Base-by-base conservation (phyloP, 2,113 vertebrate species). In the Athene noctua region DNA sequence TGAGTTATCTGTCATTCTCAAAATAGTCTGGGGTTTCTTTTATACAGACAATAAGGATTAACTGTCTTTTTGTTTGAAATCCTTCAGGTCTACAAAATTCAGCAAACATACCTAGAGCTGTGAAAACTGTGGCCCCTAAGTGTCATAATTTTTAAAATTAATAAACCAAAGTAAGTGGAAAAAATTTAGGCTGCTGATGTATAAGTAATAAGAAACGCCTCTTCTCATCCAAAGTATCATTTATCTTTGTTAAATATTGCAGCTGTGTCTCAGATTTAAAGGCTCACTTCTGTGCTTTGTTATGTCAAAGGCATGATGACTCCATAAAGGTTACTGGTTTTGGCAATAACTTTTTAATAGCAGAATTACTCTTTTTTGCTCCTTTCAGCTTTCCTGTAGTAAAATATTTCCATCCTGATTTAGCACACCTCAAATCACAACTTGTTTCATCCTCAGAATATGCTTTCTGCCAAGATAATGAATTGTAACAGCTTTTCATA, bases 221-320 rank as follows among this genome's bases (percentile, higher is more conserved):
- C n/a, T 90, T 89, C 59, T 89, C 67, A 86, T 92, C 73, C 44
- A 55, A 34, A 67, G 22, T 47, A 82, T 96, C 47, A 71, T 96
- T 95, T 97, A 40, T 97, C 93, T 93, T 90, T 95, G 71, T 95
- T 96, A 96, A 95, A 95, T 44, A 94, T 32, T 61, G 75, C 10
- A 3, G 38, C 2, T 2, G 49, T 88, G 34, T 89, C 86, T 89
- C 54, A 55, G 42, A 78, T n/a, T 58, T 80, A 87, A 92, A 94
- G 36, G 6, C 26, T 71, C 58, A 80, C 51, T 38, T 22, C 47
- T 85, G 63, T 91, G 29, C 15, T 86, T 90, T 91, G 61, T 17
- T 86, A 86, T 94, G 85, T 67, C 66, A 95, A 97, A 97, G 70
- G 8, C 49, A 72, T 68, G 77, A 75, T 70, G 47, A 95, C 71